phyloP scores from a whole-genome alignment of 2,113 vertebrate genomes.

The Vireo altiloquus region DNA sequence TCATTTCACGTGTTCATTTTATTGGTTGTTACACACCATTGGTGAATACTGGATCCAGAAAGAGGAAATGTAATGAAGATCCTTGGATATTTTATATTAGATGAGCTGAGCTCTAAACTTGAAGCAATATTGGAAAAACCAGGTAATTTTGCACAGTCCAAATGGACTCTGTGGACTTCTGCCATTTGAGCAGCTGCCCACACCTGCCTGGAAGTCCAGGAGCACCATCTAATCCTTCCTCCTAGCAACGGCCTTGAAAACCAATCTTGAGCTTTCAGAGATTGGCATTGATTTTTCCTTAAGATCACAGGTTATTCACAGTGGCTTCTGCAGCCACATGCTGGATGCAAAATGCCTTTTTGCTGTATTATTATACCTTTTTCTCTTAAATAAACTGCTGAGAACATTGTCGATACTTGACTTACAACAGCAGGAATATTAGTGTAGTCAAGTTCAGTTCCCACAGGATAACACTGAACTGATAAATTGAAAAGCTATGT shows the following conservation, averaged over 20 bases:
- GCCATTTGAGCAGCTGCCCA: conserved; percentile 37
- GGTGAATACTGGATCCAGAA: neutral
- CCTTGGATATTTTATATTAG: neutral
- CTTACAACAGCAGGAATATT: neutral
- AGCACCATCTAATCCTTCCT: neutral
- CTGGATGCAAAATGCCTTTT: conserved; percentile 50
- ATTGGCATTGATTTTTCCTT: conserved; percentile 45
- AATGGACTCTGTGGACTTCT: conserved; percentile 11
- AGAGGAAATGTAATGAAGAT: neutral
- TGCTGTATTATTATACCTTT: conserved; percentile 53
- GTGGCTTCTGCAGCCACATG: neutral
- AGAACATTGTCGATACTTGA: neutral
- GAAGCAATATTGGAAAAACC: neutral
- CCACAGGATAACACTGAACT: conserved; percentile 19
- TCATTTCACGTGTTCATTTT: conserved; percentile 19
- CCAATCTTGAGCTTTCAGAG: neutral
- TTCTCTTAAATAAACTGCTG: conserved; percentile 41
- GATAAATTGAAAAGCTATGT: conserved; percentile 44
- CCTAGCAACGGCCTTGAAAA: neutral
- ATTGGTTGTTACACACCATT: neutral
- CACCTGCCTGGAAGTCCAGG: conserved; percentile 24
- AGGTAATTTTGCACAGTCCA: neutral
- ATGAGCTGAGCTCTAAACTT: neutral
- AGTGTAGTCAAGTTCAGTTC: conserved; percentile 26
- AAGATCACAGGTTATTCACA: conserved; percentile 28